phyloP scores from a whole-genome alignment of 1,140 invertebrate species.

The Drosophila setifemur region DNA sequence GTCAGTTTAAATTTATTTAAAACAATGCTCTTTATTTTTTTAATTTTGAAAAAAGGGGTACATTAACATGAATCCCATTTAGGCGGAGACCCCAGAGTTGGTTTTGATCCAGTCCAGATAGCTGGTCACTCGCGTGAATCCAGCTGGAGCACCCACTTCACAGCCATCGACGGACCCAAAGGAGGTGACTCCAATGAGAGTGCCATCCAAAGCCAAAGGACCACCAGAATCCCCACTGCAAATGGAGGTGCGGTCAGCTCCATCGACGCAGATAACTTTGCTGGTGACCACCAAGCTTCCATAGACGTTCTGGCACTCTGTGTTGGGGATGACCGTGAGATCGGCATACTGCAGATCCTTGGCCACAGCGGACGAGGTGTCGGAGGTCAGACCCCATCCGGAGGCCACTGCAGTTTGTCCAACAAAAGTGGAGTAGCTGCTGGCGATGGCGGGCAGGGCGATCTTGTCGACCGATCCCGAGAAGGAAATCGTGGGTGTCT shows the following conservation, averaged over 20 bases:
- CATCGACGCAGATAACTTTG: conserved; percentile 28
- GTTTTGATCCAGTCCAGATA: conserved; percentile 64
- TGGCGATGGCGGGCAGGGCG: conserved; percentile 14
- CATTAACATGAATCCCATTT: neutral
- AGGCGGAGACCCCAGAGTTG: conserved; percentile 11
- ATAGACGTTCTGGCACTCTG: conserved; percentile 10
- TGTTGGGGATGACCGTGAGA: conserved; percentile 18
- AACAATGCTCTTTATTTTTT: no score
- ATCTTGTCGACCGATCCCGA: conserved; percentile 14
- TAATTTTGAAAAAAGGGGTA: no score
- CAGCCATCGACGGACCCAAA: conserved; percentile 80
- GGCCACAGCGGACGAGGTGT: conserved; percentile 8
- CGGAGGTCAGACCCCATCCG: conserved; percentile 37
- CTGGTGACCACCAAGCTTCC: conserved; percentile 9
- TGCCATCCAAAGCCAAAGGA: conserved; percentile 26
- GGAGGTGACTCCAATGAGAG: conserved; percentile 77
- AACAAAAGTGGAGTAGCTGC: conserved; percentile 23
- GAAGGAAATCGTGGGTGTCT: conserved; percentile 9
- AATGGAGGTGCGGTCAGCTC: conserved; percentile 13
- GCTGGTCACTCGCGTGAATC: conserved; percentile 82
- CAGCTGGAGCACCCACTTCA: conserved; percentile 77
- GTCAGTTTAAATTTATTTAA: no score
- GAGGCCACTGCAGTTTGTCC: conserved; percentile 34
- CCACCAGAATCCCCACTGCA: conserved; percentile 43
- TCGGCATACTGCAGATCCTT: conserved; percentile 14